These are phyloP conservation scores for Polyommatus icarus DNA, from an alignment of 2,888 invertebrate genomes.

Conservation along the genomic window DNA sequence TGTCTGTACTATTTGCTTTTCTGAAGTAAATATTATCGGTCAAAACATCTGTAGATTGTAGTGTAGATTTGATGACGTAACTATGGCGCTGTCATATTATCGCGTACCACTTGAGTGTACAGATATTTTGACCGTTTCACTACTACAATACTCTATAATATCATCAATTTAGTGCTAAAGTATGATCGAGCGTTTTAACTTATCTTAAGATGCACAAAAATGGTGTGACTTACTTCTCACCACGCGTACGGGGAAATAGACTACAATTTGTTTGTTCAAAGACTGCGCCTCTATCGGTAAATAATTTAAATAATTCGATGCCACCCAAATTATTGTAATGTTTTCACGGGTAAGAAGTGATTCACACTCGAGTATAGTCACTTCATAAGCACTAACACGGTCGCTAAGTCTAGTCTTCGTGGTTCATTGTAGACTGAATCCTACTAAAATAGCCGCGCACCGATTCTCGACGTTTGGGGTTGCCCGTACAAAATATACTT, in stretches of 20 bases:
- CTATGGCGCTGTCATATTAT: neutral
- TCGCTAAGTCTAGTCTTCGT: slow-evolving; percentile 9
- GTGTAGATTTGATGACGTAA: neutral
- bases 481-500: slow-evolving; percentile 35
- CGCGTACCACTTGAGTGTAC: neutral
- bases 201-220: neutral
- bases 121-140: neutral
- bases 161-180: neutral
- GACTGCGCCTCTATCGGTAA: no score
- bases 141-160: neutral
- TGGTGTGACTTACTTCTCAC: neutral
- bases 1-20: neutral
- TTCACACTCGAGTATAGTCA: no score
- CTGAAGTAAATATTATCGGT: neutral
- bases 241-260: no score
- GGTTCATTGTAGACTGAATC: slow-evolving; percentile 20
- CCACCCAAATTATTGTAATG: no score
- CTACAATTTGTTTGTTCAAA: no score
- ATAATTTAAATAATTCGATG: no score
- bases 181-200: neutral
- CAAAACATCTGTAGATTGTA: no score
- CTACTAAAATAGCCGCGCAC: slow-evolving; percentile 5
- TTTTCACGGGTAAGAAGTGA: no score
- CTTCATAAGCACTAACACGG: neutral
- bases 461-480: neutral